These are phyloP conservation scores for Peribatodes rhomboidaria DNA, from an alignment of 2,888 invertebrate species.

Conservation along the genomic window DNA sequence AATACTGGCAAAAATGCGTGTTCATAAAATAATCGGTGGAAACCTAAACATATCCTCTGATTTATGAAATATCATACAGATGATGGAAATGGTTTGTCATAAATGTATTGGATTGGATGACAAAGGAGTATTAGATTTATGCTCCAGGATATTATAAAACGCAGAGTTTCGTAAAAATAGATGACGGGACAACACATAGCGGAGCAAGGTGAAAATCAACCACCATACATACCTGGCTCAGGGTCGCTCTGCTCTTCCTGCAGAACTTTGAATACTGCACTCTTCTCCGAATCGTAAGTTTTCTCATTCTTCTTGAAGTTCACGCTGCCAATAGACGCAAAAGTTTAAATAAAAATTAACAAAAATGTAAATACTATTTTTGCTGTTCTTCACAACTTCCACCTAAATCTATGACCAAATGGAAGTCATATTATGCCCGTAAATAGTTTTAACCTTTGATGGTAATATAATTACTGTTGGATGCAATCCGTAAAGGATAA, in stretches of 20 bases:
- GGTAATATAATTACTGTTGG: too few relatives aligned
- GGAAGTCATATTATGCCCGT: too few relatives aligned
- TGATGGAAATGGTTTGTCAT: conserved; percentile 18
- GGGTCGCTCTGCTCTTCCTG: conserved; percentile 95
- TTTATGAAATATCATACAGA: conserved; percentile 22
- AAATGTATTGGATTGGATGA: conserved; percentile 27
- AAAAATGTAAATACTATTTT: not conserved
- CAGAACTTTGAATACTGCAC: conserved; percentile 96
- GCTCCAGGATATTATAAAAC: conserved; percentile 6
- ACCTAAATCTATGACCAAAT: too few relatives aligned
- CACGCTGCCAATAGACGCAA: conserved; percentile 87
- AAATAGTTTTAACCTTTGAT: not conserved
- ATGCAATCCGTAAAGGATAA: too few relatives aligned
- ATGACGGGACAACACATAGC: conserved; percentile 10
- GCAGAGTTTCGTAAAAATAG: conserved; percentile 4
- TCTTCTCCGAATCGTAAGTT: conserved; percentile 94
- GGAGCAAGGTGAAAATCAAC: conserved; percentile 14
- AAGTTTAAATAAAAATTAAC: conserved; percentile 20
- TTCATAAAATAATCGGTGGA: not conserved
- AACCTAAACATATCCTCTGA: conserved; percentile 3
- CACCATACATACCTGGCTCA: conserved; percentile 88
- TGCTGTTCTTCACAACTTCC: not conserved
- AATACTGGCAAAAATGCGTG: conserved; percentile 1
- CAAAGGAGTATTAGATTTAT: conserved; percentile 18
- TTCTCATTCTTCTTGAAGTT: conserved; percentile 98